Evolutionary conservation across 2,888 invertebrate species (phyloP).

Genomic region (Epiblema foenella): DNA sequence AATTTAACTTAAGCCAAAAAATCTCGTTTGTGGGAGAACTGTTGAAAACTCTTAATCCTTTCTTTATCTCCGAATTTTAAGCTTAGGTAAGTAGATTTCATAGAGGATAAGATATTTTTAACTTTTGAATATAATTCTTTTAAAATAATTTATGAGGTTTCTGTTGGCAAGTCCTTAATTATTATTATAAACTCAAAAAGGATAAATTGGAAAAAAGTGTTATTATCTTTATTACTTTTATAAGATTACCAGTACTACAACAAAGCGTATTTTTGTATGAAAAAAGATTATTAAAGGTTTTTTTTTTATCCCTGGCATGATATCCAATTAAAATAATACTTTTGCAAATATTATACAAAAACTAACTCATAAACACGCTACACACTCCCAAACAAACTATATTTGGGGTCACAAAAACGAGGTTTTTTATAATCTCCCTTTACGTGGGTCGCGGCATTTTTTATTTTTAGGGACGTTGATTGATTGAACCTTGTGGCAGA

Average conservation of each 20-base stretch:
- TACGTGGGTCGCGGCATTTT: constrained; percentile 81
- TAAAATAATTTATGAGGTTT: not conserved
- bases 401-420: constrained; percentile 42
- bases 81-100: constrained; percentile 34
- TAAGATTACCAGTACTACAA: too few species aligned
- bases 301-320: not conserved
- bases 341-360: constrained; percentile 21
- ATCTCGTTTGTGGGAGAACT: constrained; percentile 11
- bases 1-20: constrained; percentile 26
- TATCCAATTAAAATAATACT: too few species aligned
- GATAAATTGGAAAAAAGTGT: too few species aligned
- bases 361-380: constrained; percentile 12
- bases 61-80: constrained; percentile 38
- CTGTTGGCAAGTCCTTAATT: not conserved
- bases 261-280: too few species aligned
- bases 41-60: constrained; percentile 26
- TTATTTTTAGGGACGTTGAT: constrained; percentile 83
- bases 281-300: too few species aligned
- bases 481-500: constrained; percentile 80
- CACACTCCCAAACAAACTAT: constrained; percentile 34
- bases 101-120: constrained; percentile 20
- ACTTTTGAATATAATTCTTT: constrained; percentile 1
- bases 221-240: too few species aligned
- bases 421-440: constrained; percentile 73
- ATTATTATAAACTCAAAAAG: not conserved